Base-by-base conservation (phyloP, 2,888 invertebrate genomes). In the Caenorhabditis drosophilae region DNA sequence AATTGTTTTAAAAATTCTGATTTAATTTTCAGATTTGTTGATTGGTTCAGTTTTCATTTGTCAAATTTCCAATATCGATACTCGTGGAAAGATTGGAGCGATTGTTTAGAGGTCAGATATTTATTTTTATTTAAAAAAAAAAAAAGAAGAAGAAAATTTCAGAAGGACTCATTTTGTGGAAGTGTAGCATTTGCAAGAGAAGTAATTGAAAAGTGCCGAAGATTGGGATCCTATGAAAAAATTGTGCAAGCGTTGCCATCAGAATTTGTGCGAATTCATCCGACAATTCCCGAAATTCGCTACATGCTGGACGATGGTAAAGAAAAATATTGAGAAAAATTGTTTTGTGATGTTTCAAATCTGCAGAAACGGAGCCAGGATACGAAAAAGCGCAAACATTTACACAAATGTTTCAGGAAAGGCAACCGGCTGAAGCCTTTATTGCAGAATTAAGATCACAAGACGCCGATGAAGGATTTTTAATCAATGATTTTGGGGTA, bases 41-140 rank as follows among this genome's bases (percentile, higher is more conserved):
- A 90, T 84, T 99, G 98, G 98, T 98, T 98, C 85, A 89, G 92
- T 0, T 97, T 97, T 85, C 97, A 98, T 86, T 88, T 98, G 85
- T 96, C 96, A 84, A 98, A 98, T 87, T 98, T 98, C 85, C 96
- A 98, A 85, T 98, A 94, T 84, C 90, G 94, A 52, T 98, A 97
- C 97, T 93, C 93, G 2, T 98, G 98, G 98, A 84, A 84, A 20
- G 87, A 87, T 62, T 87, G 87, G 87, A 73, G 76, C 9, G 84
- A 84, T 26, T 85, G 84, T 67, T 66, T 84, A 12, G 72, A 81
- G 52, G 78, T 73, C 18, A 44, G 54, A 23, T n/a, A 7, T 34
- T 38, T 40, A 35, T 22, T 31, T 31, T 31, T 12, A 31, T 12
- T 31, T 31, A 6, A 31, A 31, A 31, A 31, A 31, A 6, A 12